Percentiles rank a stretch among this genome's conserved stretches.
Conservation (phyloP, 2,113 vertebrate species). For the Ophthalmolycus amberensis region DNA sequence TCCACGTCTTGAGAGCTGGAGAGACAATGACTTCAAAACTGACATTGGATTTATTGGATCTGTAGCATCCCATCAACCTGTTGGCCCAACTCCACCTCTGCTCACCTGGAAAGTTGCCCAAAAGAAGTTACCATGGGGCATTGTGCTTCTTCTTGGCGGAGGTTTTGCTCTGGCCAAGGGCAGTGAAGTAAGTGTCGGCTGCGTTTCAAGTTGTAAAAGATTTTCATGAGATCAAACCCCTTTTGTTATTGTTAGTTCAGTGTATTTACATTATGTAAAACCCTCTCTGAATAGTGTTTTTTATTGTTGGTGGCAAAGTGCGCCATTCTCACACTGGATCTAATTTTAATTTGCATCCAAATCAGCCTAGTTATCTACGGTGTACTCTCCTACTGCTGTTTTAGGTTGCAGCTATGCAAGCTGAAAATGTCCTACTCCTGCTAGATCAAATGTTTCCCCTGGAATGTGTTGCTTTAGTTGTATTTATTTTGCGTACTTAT, state of each 20-base stretch:
- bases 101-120: conserved; percentile 92
- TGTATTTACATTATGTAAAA: background rate
- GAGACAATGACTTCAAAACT: background rate
- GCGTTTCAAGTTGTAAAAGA: background rate
- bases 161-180: conserved; percentile 96
- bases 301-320: background rate
- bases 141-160: conserved; percentile 96
- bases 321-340: background rate
- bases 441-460: background rate
- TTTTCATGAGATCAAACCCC: background rate
- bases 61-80: conserved; percentile 57
- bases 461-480: background rate
- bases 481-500: background rate
- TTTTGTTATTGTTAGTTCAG: background rate
- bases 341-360: background rate
- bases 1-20: background rate
- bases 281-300: background rate
- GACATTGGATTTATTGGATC: conserved; percentile 23
- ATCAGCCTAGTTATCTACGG: background rate
- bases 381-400: background rate
- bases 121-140: conserved; percentile 93
- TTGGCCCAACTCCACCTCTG: conserved; percentile 75
- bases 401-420: background rate
- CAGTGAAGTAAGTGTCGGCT: conserved; percentile 86
- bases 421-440: background rate